Base-by-base conservation (phyloP, 2,113 vertebrate genomes). In the Hippocampus comes region DNA sequence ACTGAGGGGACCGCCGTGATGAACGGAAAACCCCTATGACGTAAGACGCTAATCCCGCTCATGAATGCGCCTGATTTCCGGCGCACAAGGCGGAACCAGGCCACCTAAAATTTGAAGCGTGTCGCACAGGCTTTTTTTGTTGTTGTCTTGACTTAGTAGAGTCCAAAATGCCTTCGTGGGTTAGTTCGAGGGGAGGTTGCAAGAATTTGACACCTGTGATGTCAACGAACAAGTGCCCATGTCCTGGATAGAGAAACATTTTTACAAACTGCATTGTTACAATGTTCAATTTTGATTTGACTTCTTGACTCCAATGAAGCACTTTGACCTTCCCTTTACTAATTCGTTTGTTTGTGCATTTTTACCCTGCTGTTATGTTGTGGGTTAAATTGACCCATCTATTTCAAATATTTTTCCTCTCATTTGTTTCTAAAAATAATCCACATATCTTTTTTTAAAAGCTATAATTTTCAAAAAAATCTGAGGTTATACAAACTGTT, bases 131-230 rank as follows among this genome's bases (percentile, higher is more conserved):
- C 43, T 43, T 64, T 27, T 11, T 11, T 64, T 64, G 38, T 66
- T 48, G 42, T 65, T 25, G 8, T 25, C n/a, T 43, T 10, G 64
- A 27, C 42, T 2, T 11, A 4, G 9, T 5, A 5, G 12, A 46
- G 41, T n/a, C 63, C 63, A 25, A 66, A 18, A 46, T 66, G 64
- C 64, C 64, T 48, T 66, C 25, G 27, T 34, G 64, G 64, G 25
- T 25, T 48, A 48, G n/a, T 65, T 65, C 1, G 63, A 65, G n/a
- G 41, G 42, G 63, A 46, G 38, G 38, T 64, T 38, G 2, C 9
- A 21, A 61, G 15, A 38, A 14, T 65, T 43, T 6, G 20, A 42
- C 63, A n/a, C 38, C 38, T 9, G 14, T 64, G 63, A 64, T 9
- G 25, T 49, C 43, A 25, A 23, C 27, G 27, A 43, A 27, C 42